Evolutionary conservation across 1,140 invertebrate species (phyloP).

Genomic region (Macrotrachela quadricornifera): DNA sequence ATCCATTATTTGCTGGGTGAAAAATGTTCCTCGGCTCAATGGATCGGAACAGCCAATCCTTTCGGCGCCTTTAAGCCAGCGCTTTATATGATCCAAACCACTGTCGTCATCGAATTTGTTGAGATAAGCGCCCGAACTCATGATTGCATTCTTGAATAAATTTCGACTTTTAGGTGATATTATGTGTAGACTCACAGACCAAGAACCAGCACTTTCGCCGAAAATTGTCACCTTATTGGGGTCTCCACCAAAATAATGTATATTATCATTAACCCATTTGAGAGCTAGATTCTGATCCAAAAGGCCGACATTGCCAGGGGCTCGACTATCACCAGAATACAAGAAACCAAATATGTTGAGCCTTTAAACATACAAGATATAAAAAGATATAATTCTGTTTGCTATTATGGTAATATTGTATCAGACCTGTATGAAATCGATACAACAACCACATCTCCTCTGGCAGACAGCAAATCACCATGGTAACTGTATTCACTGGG

Average conservation of each 20-base stretch:
- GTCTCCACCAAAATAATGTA: constrained; percentile 74
- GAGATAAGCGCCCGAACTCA: too few species aligned
- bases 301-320: constrained; percentile 76
- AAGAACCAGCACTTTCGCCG: constrained; percentile 81
- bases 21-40: too few species aligned
- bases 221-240: constrained; percentile 79
- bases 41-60: too few species aligned
- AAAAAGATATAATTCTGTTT: too few species aligned
- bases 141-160: too few species aligned
- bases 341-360: constrained; percentile 73
- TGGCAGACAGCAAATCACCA: constrained; percentile 53
- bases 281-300: constrained; percentile 76
- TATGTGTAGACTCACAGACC: too few species aligned
- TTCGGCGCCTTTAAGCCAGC: too few species aligned
- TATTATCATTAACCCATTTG: constrained; percentile 60
- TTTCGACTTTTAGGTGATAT: too few species aligned
- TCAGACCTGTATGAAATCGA: constrained; percentile 81
- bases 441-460: constrained; percentile 61
- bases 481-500: constrained; percentile 85
- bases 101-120: too few species aligned
- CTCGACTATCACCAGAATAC: constrained; percentile 64
- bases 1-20: too few species aligned
- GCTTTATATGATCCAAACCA: too few species aligned
- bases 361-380: too few species aligned
- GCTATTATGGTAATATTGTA: constrained; percentile 78